phyloP scores from a whole-genome alignment of 2,888 invertebrate species.

The Cryptophagus acutangulus region DNA sequence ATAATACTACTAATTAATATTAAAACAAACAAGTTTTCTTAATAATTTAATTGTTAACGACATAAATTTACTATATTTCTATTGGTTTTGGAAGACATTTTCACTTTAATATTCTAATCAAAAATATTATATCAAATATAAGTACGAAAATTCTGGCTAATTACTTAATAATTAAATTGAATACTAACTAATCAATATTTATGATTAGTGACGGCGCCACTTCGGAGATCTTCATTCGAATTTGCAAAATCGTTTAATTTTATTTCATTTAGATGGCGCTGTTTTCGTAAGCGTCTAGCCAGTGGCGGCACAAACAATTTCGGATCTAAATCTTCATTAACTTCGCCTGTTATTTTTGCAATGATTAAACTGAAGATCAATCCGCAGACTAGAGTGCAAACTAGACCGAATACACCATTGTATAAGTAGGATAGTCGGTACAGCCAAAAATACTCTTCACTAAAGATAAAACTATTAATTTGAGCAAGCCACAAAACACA shows the following conservation, averaged over 20 bases:
- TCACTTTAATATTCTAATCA: no score
- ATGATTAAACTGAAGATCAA: conserved; percentile 50
- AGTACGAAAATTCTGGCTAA: conserved; percentile 4
- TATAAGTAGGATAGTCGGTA: conserved; percentile 70
- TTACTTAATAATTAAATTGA: no score
- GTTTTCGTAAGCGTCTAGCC: conserved; percentile 47
- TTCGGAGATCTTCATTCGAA: conserved; percentile 18
- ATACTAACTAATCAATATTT: no score
- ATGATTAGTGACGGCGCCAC: conserved; percentile 8
- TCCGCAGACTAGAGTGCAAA: conserved; percentile 52
- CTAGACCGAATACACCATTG: conserved; percentile 57
- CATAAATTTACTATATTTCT: no score
- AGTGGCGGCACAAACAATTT: conserved; percentile 57
- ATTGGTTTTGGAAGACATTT: no score
- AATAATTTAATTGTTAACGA: no score
- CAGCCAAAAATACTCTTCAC: conserved; percentile 56
- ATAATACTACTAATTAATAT: no score
- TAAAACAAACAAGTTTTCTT: no score
- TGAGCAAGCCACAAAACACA: background rate
- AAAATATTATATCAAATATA: conserved; percentile 2
- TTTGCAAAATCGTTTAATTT: conserved; percentile 6
- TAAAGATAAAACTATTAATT: conserved; percentile 21
- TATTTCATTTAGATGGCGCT: conserved; percentile 2
- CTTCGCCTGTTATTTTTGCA: conserved; percentile 37
- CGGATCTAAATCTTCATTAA: conserved; percentile 49